phyloP scores from a whole-genome alignment of 2,797 vertebrate genomes.

The Fundulus diaphanus region DNA sequence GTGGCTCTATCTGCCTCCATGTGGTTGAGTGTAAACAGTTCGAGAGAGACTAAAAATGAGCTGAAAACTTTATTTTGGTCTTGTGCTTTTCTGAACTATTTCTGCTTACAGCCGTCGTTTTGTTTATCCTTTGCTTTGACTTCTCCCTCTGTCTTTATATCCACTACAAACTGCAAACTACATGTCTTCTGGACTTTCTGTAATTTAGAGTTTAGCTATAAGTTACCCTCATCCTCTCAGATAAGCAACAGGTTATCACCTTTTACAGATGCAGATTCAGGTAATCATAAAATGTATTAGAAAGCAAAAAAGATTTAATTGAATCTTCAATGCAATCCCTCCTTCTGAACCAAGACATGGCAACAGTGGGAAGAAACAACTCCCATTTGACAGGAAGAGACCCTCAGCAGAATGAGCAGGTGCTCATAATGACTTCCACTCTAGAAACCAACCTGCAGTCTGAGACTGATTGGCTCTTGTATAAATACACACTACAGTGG shows the following conservation, averaged over 20 bases:
- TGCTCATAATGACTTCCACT: not conserved
- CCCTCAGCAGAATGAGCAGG: not conserved
- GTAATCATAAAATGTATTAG: not conserved
- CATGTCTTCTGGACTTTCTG: not conserved
- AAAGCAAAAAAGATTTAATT: not conserved
- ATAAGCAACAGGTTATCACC: not conserved
- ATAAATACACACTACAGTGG: not conserved
- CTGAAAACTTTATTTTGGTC: slow-evolving; percentile 7
- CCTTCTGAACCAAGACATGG: not conserved
- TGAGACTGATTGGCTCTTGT: not conserved
- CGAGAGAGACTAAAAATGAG: slow-evolving; percentile 16
- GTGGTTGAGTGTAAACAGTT: slow-evolving; percentile 1
- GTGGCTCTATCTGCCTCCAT: slow-evolving; percentile 12
- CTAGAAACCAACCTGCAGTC: not conserved
- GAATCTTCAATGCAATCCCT: not conserved
- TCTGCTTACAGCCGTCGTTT: not conserved
- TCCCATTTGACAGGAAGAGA: not conserved
- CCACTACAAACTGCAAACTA: not conserved
- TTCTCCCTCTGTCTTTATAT: not conserved
- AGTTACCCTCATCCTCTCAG: not conserved
- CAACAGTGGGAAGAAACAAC: not conserved
- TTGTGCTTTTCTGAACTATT: slow-evolving; percentile 21
- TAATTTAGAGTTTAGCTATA: not conserved
- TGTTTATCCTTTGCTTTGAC: not conserved
- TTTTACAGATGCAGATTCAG: not conserved